These are phyloP conservation scores for Plectrocnemia conspersa DNA, from an alignment of 1,140 invertebrate species.

Conservation along the genomic window DNA sequence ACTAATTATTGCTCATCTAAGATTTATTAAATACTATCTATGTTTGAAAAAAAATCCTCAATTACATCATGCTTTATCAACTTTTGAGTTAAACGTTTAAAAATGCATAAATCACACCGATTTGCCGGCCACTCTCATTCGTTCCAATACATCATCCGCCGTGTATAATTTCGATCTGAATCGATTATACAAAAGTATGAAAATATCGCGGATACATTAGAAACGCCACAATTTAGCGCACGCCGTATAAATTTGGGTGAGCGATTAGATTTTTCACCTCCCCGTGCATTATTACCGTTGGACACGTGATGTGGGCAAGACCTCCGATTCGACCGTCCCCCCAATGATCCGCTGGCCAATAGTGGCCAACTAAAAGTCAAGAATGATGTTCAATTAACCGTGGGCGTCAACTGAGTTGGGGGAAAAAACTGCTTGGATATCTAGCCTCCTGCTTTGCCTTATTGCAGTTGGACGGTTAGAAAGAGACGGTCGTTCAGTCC, in stretches of 20 bases:
- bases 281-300: constrained; percentile 1
- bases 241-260: not conserved
- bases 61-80: too few relatives aligned
- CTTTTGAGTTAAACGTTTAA: too few relatives aligned
- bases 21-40: too few relatives aligned
- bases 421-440: not conserved
- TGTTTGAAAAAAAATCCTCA: too few relatives aligned
- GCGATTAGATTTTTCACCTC: not conserved
- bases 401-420: constrained; percentile 1
- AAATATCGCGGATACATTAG: not conserved
- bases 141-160: too few relatives aligned
- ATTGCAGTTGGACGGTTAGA: not conserved
- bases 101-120: too few relatives aligned
- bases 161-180: too few relatives aligned
- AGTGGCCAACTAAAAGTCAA: not conserved
- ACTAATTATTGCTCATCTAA: too few relatives aligned
- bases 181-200: too few relatives aligned
- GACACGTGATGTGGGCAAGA: constrained; percentile 2
- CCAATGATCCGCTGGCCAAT: not conserved
- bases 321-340: not conserved
- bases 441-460: not conserved
- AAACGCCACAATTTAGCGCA: not conserved
- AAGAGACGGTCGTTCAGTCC: constrained; percentile 3
- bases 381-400: constrained; percentile 2
- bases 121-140: too few relatives aligned